These are phyloP conservation scores for Gisinianus flammeolus DNA, from an alignment of 2,888 invertebrate species.

Conservation along the genomic window DNA sequence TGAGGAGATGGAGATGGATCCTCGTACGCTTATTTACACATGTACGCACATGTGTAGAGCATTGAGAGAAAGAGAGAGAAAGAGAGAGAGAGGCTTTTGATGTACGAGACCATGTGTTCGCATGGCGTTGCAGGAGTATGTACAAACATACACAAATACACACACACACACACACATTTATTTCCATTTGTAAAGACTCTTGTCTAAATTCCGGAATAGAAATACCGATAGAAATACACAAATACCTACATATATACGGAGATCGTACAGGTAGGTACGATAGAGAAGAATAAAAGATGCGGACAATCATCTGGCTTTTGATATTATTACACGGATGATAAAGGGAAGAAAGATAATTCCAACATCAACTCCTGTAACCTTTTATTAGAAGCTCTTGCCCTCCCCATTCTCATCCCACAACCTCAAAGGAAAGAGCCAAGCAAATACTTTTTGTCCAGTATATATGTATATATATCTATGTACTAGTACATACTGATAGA, in stretches of 20 bases:
- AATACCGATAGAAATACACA: too few species aligned
- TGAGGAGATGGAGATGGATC: too few species aligned
- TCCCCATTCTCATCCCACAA: conserved; percentile 7
- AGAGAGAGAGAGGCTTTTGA: background rate
- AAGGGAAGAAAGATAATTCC: background rate
- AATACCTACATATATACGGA: too few species aligned
- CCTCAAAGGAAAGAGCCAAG: too few species aligned
- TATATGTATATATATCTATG: too few species aligned
- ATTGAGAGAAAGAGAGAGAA: background rate
- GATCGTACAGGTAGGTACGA: background rate
- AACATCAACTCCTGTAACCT: conserved; percentile 19
- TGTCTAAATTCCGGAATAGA: background rate
- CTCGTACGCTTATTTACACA: background rate
- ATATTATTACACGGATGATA: conserved; percentile 30
- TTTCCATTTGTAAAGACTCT: background rate
- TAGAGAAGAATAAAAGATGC: background rate
- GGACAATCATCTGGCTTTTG: conserved; percentile 13
- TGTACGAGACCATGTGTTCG: background rate
- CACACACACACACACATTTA: background rate
- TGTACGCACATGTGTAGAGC: background rate
- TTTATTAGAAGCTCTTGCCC: conserved; percentile 38
- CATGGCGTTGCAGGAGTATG: background rate
- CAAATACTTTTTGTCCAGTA: too few species aligned
- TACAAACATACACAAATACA: background rate
- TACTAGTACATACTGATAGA: background rate